Evolutionary conservation across 2,888 invertebrate species (phyloP).

Genomic region (Aethes cnicana): DNA sequence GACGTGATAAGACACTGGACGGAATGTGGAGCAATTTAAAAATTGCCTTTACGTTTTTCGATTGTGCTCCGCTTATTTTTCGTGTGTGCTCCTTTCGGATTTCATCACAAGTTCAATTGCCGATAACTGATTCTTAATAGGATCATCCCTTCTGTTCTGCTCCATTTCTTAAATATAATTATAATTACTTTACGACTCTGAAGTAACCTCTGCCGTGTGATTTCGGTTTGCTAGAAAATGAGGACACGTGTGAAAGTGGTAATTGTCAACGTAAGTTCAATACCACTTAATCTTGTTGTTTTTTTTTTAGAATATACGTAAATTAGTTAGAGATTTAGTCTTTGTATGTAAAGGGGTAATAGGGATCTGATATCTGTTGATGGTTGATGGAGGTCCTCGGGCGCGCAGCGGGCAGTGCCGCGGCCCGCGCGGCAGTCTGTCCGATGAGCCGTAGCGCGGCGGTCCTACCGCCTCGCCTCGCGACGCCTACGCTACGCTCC

Average conservation of each 20-base stretch:
- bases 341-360: slow-evolving; percentile 27
- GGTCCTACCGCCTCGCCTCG: slow-evolving; percentile 72
- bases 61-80: slow-evolving; percentile 21
- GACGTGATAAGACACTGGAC: slow-evolving; percentile 32
- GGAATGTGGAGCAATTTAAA: slow-evolving; percentile 17
- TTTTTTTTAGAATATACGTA: too few species aligned
- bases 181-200: too few species aligned
- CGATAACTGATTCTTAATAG: slow-evolving; percentile 3
- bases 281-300: too few species aligned
- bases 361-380: slow-evolving; percentile 37
- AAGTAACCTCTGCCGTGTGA: too few species aligned
- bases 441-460: slow-evolving; percentile 80
- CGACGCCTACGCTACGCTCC: slow-evolving; percentile 48
- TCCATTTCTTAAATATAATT: too few species aligned
- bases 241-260: too few species aligned
- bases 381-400: slow-evolving; percentile 62
- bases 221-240: too few species aligned
- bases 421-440: slow-evolving; percentile 65
- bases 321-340: too few species aligned
- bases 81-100: slow-evolving; percentile 30
- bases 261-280: too few species aligned
- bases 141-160: background rate
- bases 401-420: slow-evolving; percentile 42
- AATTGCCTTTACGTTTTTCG: slow-evolving; percentile 8
- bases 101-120: slow-evolving; percentile 6